Evolutionary conservation across 2,113 vertebrate genomes (phyloP).

Genomic region (Otus sunia): DNA sequence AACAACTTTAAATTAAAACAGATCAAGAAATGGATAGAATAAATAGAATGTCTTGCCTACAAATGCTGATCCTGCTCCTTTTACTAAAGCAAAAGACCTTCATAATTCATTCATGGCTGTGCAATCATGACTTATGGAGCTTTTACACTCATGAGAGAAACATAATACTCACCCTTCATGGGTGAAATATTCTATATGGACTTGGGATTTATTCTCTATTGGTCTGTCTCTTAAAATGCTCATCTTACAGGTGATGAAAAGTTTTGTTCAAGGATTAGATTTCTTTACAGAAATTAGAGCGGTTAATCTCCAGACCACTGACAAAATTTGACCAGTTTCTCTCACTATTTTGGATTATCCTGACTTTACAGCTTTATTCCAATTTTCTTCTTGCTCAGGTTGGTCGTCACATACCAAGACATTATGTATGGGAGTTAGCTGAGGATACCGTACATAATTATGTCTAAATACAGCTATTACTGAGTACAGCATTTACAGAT

Average conservation of each 20-base stretch:
- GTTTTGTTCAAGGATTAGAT: neutral
- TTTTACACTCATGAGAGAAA: constrained; percentile 56
- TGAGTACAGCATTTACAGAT: neutral
- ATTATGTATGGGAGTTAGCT: neutral
- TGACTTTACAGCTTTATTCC: neutral
- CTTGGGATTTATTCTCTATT: constrained; percentile 24
- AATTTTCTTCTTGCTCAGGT: neutral
- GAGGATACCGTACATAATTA: neutral
- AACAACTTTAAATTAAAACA: constrained; percentile 50
- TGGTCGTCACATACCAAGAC: neutral
- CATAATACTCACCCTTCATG: constrained; percentile 56
- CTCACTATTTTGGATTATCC: neutral
- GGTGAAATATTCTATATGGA: constrained; percentile 48
- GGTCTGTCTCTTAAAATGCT: neutral
- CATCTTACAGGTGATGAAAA: neutral
- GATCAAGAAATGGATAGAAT: constrained; percentile 29
- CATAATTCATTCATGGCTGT: constrained; percentile 43
- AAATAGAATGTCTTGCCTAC: constrained; percentile 17
- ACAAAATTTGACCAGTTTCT: neutral
- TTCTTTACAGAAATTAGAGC: neutral
- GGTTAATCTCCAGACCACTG: neutral
- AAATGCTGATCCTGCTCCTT: constrained; percentile 38
- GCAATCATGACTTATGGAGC: constrained; percentile 17
- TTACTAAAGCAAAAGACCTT: constrained; percentile 18
- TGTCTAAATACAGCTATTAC: neutral